Evolutionary conservation across 2,888 invertebrate genomes (phyloP), one percentile per base, ranked within the genome.

Genomic region (Neoaliturus tenellus): DNA sequence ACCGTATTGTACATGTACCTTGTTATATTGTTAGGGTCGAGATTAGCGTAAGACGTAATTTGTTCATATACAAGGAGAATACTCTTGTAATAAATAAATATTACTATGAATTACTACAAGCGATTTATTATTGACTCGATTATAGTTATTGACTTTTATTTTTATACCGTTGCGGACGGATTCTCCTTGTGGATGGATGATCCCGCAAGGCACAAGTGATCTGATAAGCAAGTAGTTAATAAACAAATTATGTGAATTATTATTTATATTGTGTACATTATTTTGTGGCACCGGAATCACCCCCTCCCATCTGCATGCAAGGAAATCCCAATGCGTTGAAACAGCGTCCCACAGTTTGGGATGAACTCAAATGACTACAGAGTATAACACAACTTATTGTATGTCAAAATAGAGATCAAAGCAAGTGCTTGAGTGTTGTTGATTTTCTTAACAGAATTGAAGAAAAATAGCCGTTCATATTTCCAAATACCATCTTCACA

Each of bases 181-280:
- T 90, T 91, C 90, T 91, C 90, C 90, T 90, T 90, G 89, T 90
- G 90, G 88, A 89, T 90, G 90, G 90, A 90, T 90, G 89, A 69
- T 81, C 83, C 80, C 85, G 69, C 67, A 83, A 84, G 85, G 85
- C 85, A 85, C 85, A 85, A 86, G 85, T 87, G 87, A 86, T 85
- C 85, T 86, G 86, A 86, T 73, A 85, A 85, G 83, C 82, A 86
- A 85, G 86, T 86, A 86, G 86, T 83, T 85, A 86, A 85, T 85
- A 86, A 86, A 82, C 82, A 85, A 82, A 86, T 85, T 80, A 86
- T 86, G 85, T 85, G 85, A 86, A 85, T 85, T 86, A 86, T 85
- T 86, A 85, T 85, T 85, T 84, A 69, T 44, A 75, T 35, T 41
- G 28, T 75, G 75, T 44, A 35, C 28, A 5, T 75, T 75, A 41